Percentiles rank a stretch among this genome's conserved stretches.
These are phyloP conservation scores for Elgaria multicarinata DNA, from an alignment of 2,113 vertebrate genomes.

Conservation along the genomic window DNA sequence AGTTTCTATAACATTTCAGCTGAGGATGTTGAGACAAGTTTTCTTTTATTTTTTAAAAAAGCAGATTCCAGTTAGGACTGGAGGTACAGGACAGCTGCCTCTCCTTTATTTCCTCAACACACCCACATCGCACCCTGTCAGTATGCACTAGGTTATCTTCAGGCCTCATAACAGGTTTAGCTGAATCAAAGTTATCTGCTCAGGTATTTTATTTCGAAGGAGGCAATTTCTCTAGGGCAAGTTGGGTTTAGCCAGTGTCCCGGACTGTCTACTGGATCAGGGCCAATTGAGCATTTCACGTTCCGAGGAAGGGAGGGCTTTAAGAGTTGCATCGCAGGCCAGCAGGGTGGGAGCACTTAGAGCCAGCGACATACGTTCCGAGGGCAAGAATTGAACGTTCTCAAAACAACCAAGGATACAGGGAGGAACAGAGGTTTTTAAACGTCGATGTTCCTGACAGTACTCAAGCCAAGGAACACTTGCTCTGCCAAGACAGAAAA, in stretches of 20 bases:
- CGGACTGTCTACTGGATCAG: background rate
- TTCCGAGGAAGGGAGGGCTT: conserved; percentile 1
- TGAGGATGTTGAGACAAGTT: background rate
- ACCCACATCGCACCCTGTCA: background rate
- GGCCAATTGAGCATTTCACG: background rate
- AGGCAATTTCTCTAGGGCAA: background rate
- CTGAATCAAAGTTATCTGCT: background rate
- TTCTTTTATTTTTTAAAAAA: background rate
- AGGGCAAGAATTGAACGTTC: background rate
- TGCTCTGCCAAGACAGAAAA: conserved; percentile 11
- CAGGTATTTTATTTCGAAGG: background rate
- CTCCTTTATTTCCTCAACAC: background rate
- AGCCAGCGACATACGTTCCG: background rate
- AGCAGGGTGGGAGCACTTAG: background rate
- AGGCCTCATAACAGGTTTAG: background rate
- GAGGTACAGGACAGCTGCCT: background rate
- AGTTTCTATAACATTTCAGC: background rate
- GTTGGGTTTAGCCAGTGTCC: background rate
- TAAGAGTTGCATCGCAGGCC: background rate
- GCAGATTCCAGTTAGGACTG: background rate
- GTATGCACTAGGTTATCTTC: background rate
- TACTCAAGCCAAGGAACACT: conserved; percentile 20
- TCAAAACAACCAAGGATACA: background rate
- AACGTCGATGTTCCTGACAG: background rate
- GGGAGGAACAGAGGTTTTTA: background rate